Base-by-base conservation (phyloP, 2,797 vertebrate species). In the Bucorvus abyssinicus region DNA sequence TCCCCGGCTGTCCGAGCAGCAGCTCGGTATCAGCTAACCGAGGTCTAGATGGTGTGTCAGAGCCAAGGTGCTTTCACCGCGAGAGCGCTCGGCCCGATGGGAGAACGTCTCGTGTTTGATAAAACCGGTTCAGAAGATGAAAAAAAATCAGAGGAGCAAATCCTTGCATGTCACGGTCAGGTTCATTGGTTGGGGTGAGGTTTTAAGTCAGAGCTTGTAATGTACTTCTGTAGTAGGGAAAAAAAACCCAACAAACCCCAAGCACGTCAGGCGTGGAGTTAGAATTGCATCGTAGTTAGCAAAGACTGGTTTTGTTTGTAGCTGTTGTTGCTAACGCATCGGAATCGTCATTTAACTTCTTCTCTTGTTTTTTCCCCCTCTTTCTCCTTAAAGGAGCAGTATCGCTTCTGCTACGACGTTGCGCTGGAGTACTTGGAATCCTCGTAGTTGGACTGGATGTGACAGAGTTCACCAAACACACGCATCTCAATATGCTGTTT, bases 381-480 rank as follows among this genome's bases (percentile, higher is more conserved):
- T 87, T 84, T 75, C 40, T 16, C 18, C 24, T 81, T 84, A 82
- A 81, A 99, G 99, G 99, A 99, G 87, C 99, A 99, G 94, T 99
- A 99, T 94, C 99, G 99, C 55, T 99, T 99, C 98, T 99, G 99
- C 97, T 99, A 99, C 1, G 99, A 99, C 52, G 98, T 99, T 74
- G 98, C 99, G 0, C 96, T 99, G 98, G 99, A 99, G 97, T 99
- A 99, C 97, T 98, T 99, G 79, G 99, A 99, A 94, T 99, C 99
- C 9, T 99, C 99, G 15, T 99, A 99, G 97, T 94, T 1, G 1
- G 87, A 94, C 88, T 81, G 94, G 95, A 93, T 67, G 85, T 92
- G 96, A 84, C 40, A 36, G 90, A 85, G 95, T 94, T 77, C 95
- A 80, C 97, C 96, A 84, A 79, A 87, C 87, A 96, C 85, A 93